Conservation (phyloP, 2,113 vertebrate species). For the Passer montanus region DNA sequence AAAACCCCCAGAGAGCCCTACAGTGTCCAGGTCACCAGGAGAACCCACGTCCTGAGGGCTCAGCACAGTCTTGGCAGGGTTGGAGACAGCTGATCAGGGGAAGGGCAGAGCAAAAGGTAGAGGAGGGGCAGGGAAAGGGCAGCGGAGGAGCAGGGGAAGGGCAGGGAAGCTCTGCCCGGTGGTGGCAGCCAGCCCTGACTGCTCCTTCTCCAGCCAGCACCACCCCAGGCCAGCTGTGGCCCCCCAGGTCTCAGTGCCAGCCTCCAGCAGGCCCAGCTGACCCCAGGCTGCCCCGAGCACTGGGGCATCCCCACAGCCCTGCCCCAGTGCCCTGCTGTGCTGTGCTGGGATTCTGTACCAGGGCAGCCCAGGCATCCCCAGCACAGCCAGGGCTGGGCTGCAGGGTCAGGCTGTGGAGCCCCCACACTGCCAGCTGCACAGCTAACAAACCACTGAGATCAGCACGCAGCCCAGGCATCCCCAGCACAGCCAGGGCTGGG, state of each 20-base stretch:
- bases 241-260: background rate
- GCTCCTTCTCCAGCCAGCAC: rapidly evolving
- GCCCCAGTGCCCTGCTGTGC: no score
- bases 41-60: background rate
- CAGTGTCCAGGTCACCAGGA: background rate
- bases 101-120: background rate
- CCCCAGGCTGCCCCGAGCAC: rapidly evolving
- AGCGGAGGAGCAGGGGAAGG: no score
- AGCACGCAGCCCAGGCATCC: background rate
- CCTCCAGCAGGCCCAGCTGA: background rate
- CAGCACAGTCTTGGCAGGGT: rapidly evolving
- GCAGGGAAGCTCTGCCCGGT: background rate
- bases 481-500: no score
- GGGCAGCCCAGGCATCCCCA: background rate
- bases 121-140: no score
- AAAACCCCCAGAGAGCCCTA: rapidly evolving
- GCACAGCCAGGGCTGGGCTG: no score
- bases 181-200: rapidly evolving
- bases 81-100: no score
- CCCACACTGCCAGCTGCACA: rapidly evolving
- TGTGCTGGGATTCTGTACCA: rapidly evolving
- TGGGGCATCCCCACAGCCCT: rapidly evolving
- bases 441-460: background rate
- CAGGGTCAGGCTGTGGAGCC: no score
- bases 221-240: rapidly evolving